Conservation (phyloP, 2,888 invertebrate species). For the Drosophila borealis region DNA sequence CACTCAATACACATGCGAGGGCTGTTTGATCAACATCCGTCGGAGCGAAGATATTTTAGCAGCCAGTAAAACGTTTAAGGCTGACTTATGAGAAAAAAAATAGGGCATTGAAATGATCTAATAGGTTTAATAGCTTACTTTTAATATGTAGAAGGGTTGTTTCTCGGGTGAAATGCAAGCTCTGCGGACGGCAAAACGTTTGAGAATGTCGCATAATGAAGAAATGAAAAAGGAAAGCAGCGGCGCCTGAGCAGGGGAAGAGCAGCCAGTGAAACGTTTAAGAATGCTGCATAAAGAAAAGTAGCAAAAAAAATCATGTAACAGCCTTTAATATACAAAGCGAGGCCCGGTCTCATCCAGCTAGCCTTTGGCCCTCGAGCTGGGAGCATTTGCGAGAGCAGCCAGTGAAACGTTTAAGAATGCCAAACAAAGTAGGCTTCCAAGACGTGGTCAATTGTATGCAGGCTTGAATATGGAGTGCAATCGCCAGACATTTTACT, state of each 20-base stretch:
- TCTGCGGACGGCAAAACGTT: not conserved
- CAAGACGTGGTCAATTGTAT: too few species aligned
- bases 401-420: not conserved
- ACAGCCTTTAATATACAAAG: not conserved
- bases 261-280: not conserved
- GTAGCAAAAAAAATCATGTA: too few species aligned
- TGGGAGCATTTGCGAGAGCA: not conserved
- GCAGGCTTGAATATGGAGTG: not conserved
- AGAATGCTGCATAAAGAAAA: not conserved
- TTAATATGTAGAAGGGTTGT: too few species aligned
- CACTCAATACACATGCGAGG: constrained; percentile 19
- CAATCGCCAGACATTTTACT: not conserved
- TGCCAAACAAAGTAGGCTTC: not conserved
- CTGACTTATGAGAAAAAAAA: too few species aligned
- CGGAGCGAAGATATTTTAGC: too few species aligned
- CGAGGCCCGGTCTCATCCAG: too few species aligned
- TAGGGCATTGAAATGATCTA: too few species aligned
- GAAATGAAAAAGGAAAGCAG: not conserved
- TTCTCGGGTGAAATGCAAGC: too few species aligned
- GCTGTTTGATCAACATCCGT: not conserved
- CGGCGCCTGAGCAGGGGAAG: not conserved
- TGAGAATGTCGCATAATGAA: not conserved
- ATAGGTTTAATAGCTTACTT: too few species aligned
- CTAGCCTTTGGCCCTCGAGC: too few species aligned
- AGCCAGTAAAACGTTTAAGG: constrained; percentile 6